Evolutionary conservation across 2,888 invertebrate species (phyloP), one percentile per base, ranked within the genome.

Genomic region (Cremastobaeus sp.): DNA sequence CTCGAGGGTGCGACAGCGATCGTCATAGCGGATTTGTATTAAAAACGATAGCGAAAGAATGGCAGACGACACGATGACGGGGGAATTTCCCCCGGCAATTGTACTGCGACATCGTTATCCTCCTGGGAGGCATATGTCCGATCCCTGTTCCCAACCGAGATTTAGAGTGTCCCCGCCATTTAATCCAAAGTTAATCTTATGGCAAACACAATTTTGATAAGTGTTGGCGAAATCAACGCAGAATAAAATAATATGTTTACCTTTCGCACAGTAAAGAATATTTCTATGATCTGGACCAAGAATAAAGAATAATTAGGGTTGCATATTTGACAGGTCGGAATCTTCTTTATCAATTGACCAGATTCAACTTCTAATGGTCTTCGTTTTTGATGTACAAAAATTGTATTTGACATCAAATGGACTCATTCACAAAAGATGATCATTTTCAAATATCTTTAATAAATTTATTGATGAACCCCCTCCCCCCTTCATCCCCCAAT

Each of bases 151-250:
- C 80, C 82, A 81, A 71, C 77, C 76, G 60, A 76, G 76, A 68
- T 73, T 79, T 79, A 77, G 79, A 84, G 83, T 82, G 83, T 80
- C 77, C 70, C 78, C 77, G 70, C 78, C 79, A 82, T 83, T 83
- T 85, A 84, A 86, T 86, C 85, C 82, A 76, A 59, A 81, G 81
- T 79, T 83, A 84, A 85, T 79, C 74, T 80, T 64, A 78, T 77
- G 79, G 85, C 81, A 87, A 87, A 87, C 84, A 86, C 81, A 84
- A 85, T 85, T 84, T 83, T 54, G 72, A 57, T 59, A 60, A 65
- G 69, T 50, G 62, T 25, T 54, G 45, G 18, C 64, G 77, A 79
- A 78, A 76, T 70, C 72, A 47, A 32, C 12, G 28, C 25, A 39
- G 35, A 39, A 15, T 43, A 15, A 20, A 34, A 50, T 55, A 43